Base-by-base conservation (phyloP, 2,113 vertebrate species). In the Ptilonorhynchus violaceus region DNA sequence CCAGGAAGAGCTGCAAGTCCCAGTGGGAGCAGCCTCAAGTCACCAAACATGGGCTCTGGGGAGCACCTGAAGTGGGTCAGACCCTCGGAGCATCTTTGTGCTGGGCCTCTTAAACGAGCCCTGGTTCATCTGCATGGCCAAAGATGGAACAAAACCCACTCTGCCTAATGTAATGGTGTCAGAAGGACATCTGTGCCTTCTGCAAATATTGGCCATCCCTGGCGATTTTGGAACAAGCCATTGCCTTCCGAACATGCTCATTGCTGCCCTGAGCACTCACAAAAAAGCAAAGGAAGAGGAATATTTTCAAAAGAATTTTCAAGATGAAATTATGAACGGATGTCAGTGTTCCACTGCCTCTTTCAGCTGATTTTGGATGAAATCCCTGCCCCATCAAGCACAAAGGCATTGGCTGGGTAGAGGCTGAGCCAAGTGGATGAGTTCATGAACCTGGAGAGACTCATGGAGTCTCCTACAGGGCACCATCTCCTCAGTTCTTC, bases 161-260 rank as follows among this genome's bases (percentile, higher is more conserved):
- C 69, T 59, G 70, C 39, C 9, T 56, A 20, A 21, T 3, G 3
- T 7, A 35, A 30, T 5, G 19, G 18, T 44, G 35, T 20, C 37
- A 67, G 62, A 58, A 49, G n/a, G 28, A 13, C 10, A 20, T 18
- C 19, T n/a, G 12, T 30, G 33, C n/a, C 25, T 2, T 1, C 58
- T 68, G 33, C 25, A 66, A 53, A 33, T 15, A 75, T 0, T 19
- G 1, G 22, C 60, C 23, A 7, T 24, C 59, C 59, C 23, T 13
- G n/a, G 56, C 31, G 60, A 44, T 52, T 41, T 28, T 2, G 3
- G 56, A 70, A 59, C 1, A 1, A 66, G n/a, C 10, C 8, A 0
- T 7, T 37, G 19, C 70, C 74, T 52, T 47, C 69, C 2, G 4
- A 83, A 11, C 31, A 12, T 0, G 1, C 7, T 49, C 66, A 13